A percentile compares a stretch with the other conserved stretches of the same genome.
Evolutionary conservation across 2,888 invertebrate genomes (phyloP).

Genomic region (Marronus borbonicus): DNA sequence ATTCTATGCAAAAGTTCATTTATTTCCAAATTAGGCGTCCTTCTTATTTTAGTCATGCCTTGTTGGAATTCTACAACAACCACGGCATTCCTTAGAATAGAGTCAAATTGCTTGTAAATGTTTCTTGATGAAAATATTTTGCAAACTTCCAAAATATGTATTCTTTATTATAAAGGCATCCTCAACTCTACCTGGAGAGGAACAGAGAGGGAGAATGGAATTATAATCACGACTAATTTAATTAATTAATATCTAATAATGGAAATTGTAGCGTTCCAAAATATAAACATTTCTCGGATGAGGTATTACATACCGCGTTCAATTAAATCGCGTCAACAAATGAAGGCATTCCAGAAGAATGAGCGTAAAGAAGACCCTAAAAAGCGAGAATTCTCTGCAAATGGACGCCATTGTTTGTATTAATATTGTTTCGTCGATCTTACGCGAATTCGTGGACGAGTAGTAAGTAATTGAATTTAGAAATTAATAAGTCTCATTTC

Average conservation of each 20-base stretch:
- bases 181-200: not conserved
- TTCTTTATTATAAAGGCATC: not conserved
- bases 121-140: not conserved
- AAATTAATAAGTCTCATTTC: slow-evolving; percentile 16
- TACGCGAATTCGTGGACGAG: not conserved
- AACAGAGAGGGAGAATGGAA: not conserved
- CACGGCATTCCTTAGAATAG: no score
- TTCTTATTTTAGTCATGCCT: no score
- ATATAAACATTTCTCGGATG: slow-evolving; percentile 9
- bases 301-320: not conserved
- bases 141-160: not conserved
- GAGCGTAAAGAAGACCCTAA: not conserved
- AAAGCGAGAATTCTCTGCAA: not conserved
- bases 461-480: slow-evolving; percentile 13
- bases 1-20: no score
- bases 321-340: slow-evolving; percentile 18
- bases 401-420: slow-evolving; percentile 1
- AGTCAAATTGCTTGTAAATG: no score
- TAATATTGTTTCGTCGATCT: not conserved
- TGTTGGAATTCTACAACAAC: no score
- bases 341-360: not conserved
- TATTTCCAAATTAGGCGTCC: no score
- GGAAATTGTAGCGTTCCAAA: slow-evolving; percentile 6
- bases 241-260: slow-evolving; percentile 29
- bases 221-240: not conserved